Conservation (phyloP, 2,113 vertebrate genomes). For the Mandrillus leucophaeus region DNA sequence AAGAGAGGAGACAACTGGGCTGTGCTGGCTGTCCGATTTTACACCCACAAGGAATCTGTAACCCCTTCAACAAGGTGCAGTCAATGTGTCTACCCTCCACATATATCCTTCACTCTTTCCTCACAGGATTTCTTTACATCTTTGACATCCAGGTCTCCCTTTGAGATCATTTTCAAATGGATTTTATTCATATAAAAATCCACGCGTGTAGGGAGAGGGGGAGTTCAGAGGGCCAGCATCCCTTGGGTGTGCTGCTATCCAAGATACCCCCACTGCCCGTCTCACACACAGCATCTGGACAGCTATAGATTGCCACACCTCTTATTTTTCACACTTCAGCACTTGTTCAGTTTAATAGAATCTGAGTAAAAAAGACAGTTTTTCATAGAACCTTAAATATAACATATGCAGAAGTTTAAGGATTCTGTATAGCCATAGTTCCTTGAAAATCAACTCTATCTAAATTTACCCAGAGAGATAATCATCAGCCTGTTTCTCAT, state of each 20-base stretch:
- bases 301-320: neutral
- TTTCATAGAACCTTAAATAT: neutral
- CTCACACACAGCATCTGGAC: neutral
- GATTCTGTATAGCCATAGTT: neutral
- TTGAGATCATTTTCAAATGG: neutral
- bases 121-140: neutral
- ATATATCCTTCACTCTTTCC: neutral
- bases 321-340: neutral
- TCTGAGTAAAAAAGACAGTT: neutral
- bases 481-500: neutral
- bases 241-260: neutral
- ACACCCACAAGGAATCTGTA: neutral
- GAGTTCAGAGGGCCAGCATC: neutral
- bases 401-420: neutral
- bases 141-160: neutral
- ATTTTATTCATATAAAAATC: constrained; percentile 11
- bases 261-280: neutral
- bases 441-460: neutral
- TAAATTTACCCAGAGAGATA: neutral
- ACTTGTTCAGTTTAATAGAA: neutral
- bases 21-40: neutral
- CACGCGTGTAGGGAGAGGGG: neutral
- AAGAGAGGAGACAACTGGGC: neutral
- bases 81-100: neutral
- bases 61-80: neutral